Evolutionary conservation across 1,140 invertebrate genomes (phyloP), one percentile per base, ranked within the genome.

Genomic region (Drosophila funebris): DNA sequence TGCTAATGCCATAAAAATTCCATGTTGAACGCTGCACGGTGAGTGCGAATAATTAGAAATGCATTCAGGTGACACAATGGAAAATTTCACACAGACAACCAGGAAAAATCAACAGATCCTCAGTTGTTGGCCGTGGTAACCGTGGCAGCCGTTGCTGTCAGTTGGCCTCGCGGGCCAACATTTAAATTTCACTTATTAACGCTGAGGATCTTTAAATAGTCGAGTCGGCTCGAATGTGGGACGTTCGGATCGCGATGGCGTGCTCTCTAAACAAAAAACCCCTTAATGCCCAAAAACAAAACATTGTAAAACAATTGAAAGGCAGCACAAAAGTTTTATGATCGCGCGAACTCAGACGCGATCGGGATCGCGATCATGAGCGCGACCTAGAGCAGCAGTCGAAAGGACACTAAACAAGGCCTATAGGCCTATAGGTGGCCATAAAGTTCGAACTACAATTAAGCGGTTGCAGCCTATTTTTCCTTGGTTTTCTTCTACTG

Each of bases 381-480:
- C 52, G 24, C 64, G 68, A 52, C 68, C 76, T 50, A 69, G 60
- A 72, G 24, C 58, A 60, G 58, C 57, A 56, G 62, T 66, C 69
- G 46, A 76, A 72, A 69, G 62, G 83, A 87, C 83, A 88, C 46
- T 52, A 83, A 87, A 82, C 64, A 87, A 52, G 69, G 83, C 74
- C 37, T 63, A 37, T 50, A 18, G 29, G 44, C n/a, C n/a, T n/a
- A n/a, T n/a, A 46, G 76, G 13, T 67, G 48, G 58, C 54, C 76
- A 83, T 88, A 88, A 88, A 88, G 69, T 73, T 88, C 84, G 72
- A 83, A 88, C 83, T 41, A 64, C 73, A 76, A 89, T 88, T 88
- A 83, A 60, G 48, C 69, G 69, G 72, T 66, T 57, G 70, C 82
- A 88, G 83, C 74, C 82, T 66, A 78, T 83, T 87, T 80, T 57